phyloP scores from a whole-genome alignment of 2,797 vertebrate species.

The Eospalax fontanierii region DNA sequence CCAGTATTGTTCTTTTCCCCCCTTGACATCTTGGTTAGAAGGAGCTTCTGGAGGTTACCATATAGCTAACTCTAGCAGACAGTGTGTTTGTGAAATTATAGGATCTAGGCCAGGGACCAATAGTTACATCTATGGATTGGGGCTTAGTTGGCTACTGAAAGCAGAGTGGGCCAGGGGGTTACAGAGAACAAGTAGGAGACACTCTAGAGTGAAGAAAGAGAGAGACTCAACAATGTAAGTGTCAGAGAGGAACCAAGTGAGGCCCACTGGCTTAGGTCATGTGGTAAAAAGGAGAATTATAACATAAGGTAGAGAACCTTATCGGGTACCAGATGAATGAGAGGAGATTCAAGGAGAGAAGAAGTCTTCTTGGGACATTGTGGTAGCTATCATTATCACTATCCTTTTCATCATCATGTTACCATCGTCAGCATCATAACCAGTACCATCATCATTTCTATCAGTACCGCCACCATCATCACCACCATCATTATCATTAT shows the following conservation, averaged over 20 bases:
- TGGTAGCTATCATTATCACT: not conserved
- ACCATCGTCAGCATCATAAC: not conserved
- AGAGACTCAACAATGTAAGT: not conserved
- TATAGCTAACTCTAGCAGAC: not conserved
- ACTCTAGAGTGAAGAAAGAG: not conserved
- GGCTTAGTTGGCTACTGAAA: not conserved
- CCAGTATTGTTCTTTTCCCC: not conserved
- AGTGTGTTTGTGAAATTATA: not conserved
- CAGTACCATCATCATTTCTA: not conserved
- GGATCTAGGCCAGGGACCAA: not conserved
- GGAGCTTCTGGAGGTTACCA: not conserved
- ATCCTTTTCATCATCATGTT: not conserved
- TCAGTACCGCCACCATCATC: not conserved
- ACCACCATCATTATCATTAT: not conserved
- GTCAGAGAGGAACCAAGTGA: no score
- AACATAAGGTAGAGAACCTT: not conserved
- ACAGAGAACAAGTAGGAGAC: not conserved
- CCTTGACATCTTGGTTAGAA: conserved; percentile 8
- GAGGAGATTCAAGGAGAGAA: not conserved
- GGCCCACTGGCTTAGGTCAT: no score
- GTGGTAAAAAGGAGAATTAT: not conserved
- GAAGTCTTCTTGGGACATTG: not conserved
- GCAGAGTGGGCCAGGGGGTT: no score
- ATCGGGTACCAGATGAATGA: not conserved
- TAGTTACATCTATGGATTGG: not conserved